Percentiles rank a stretch among this genome's conserved stretches.
Conservation (phyloP, 2,888 invertebrate genomes). For the Lasioglossum morio region DNA sequence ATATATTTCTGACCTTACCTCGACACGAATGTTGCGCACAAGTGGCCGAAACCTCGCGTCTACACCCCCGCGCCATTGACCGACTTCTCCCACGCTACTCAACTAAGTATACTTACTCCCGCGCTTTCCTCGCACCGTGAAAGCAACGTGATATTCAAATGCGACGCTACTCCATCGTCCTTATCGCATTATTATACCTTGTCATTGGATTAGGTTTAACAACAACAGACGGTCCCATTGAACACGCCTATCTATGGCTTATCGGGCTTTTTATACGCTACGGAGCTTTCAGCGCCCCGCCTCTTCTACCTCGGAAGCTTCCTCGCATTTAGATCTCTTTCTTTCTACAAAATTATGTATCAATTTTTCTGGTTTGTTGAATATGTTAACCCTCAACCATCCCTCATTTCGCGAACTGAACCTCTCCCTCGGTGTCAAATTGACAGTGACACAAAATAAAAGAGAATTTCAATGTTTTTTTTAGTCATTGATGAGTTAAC, state of each 20-base stretch:
- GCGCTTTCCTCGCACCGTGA: not conserved
- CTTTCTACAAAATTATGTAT: too few species aligned
- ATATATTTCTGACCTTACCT: conserved; percentile 11
- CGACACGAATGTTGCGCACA: conserved; percentile 1
- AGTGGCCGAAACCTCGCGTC: conserved; percentile 5
- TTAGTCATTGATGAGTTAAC: too few species aligned
- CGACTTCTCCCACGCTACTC: conserved; percentile 13
- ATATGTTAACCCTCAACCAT: too few species aligned
- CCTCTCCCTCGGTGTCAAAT: too few species aligned
- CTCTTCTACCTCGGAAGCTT: not conserved
- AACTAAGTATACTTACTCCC: not conserved
- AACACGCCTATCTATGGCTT: not conserved
- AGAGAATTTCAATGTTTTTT: too few species aligned
- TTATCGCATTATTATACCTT: not conserved
- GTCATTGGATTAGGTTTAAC: not conserved
- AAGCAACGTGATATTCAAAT: conserved; percentile 11
- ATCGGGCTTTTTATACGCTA: not conserved
- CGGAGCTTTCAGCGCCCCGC: not conserved
- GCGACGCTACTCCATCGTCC: not conserved
- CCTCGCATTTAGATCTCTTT: not conserved
- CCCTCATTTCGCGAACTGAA: too few species aligned
- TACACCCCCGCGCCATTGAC: not conserved
- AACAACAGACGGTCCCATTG: not conserved
- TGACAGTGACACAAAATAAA: too few species aligned
- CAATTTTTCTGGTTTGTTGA: too few species aligned